Conservation (phyloP, 1,140 invertebrate species). For the Penaeus japonicus region DNA sequence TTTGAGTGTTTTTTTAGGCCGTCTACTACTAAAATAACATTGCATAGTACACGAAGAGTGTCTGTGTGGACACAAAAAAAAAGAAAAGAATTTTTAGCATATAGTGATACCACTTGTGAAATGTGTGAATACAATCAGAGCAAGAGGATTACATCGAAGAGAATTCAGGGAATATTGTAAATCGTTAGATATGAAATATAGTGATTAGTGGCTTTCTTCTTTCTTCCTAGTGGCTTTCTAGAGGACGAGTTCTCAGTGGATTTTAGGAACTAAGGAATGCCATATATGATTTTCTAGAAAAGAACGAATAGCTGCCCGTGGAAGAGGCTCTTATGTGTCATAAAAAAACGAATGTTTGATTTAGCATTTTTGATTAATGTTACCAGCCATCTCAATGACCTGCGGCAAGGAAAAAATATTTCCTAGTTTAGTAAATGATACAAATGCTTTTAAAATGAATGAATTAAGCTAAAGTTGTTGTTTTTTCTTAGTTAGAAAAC, state of each 20-base stretch:
- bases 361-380: conserved; percentile 7
- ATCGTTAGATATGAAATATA: too few species aligned
- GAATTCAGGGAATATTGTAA: neutral
- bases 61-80: neutral
- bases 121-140: neutral
- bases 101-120: neutral
- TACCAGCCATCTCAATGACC: conserved; percentile 19
- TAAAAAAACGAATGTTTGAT: neutral
- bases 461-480: conserved; percentile 1
- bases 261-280: neutral
- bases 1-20: neutral
- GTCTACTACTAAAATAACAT: neutral
- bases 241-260: neutral
- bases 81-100: neutral
- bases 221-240: neutral
- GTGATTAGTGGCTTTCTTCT: neutral
- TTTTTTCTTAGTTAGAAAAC: neutral
- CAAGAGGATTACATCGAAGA: neutral
- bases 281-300: neutral
- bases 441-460: neutral
- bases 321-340: neutral
- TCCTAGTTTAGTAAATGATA: conserved; percentile 1
- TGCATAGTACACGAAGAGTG: neutral
- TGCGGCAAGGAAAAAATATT: neutral
- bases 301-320: neutral